Conservation (phyloP, 2,113 vertebrate species). For the Aythya baeri region DNA sequence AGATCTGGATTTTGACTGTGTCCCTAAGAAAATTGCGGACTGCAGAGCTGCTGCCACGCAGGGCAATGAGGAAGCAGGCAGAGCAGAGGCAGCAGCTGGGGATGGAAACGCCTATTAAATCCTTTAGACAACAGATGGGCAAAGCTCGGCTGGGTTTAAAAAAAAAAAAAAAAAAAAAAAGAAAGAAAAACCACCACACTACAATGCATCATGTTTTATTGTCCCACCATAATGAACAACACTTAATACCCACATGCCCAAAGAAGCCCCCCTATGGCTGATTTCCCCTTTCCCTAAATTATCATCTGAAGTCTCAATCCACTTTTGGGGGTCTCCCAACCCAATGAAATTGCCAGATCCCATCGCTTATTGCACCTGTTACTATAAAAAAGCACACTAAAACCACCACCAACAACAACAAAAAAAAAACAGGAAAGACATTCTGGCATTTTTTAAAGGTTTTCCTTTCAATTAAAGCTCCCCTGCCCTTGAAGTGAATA, state of each 20-base stretch:
- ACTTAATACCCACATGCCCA: constrained; percentile 69
- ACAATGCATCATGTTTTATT: constrained; percentile 77
- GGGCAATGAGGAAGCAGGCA: constrained; percentile 75
- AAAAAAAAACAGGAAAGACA: background rate
- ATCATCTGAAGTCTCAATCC: background rate
- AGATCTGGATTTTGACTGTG: constrained; percentile 79
- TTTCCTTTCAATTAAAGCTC: constrained; percentile 46
- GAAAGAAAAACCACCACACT: background rate
- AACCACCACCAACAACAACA: background rate
- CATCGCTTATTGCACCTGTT: constrained; percentile 14
- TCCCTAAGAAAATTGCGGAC: constrained; percentile 77
- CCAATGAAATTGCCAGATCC: constrained; percentile 7
- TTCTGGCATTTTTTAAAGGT: background rate
- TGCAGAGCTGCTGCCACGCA: constrained; percentile 74
- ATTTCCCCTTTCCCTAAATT: constrained; percentile 16
- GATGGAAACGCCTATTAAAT: constrained; percentile 82
- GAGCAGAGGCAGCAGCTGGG: constrained; percentile 82
- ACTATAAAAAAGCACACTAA: background rate
- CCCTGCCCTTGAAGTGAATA: constrained; percentile 69
- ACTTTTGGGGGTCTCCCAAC: constrained; percentile 32
- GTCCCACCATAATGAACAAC: constrained; percentile 71
- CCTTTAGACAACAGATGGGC: constrained; percentile 86
- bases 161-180: constrained; percentile 31
- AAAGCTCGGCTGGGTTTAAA: constrained; percentile 64
- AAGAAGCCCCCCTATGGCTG: constrained; percentile 23